Percentiles rank a stretch among this genome's conserved stretches.
Conservation (phyloP, 2,797 vertebrate species). For the Cyclura pinguis region DNA sequence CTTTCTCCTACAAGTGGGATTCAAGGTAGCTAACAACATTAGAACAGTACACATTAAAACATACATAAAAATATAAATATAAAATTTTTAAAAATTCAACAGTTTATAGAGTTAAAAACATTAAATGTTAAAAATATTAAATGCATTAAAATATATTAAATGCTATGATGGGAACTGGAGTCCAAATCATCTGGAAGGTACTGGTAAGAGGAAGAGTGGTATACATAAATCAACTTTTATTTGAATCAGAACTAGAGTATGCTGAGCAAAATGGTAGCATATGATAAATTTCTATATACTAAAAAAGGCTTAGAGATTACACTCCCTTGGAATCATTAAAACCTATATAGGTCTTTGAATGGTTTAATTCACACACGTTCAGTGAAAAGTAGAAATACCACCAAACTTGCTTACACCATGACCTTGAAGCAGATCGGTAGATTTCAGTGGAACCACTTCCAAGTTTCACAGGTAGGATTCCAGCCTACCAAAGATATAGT, state of each 20-base stretch:
- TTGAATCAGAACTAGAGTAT: neutral
- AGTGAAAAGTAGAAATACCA: neutral
- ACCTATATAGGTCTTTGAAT: neutral
- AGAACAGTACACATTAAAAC: too few relatives aligned
- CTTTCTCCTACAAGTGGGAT: too few relatives aligned
- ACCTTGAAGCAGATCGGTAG: neutral
- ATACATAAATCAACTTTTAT: neutral
- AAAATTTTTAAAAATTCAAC: too few relatives aligned
- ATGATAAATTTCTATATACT: neutral
- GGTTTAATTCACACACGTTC: neutral
- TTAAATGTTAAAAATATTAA: too few relatives aligned
- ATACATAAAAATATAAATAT: too few relatives aligned
- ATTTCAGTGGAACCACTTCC: neutral
- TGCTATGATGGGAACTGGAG: neutral
- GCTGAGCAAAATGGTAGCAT: neutral
- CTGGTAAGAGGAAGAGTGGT: neutral
- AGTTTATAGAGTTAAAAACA: too few relatives aligned
- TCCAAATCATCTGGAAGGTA: neutral
- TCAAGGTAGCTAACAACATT: too few relatives aligned
- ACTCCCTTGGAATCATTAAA: neutral
- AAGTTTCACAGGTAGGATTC: neutral
- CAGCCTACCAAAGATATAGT: neutral
- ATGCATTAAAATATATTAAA: too few relatives aligned
- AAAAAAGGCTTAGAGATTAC: neutral
- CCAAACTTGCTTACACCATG: neutral